Base-by-base conservation (phyloP, 1,140 invertebrate genomes). In the Yoshiicerus persimilis region DNA sequence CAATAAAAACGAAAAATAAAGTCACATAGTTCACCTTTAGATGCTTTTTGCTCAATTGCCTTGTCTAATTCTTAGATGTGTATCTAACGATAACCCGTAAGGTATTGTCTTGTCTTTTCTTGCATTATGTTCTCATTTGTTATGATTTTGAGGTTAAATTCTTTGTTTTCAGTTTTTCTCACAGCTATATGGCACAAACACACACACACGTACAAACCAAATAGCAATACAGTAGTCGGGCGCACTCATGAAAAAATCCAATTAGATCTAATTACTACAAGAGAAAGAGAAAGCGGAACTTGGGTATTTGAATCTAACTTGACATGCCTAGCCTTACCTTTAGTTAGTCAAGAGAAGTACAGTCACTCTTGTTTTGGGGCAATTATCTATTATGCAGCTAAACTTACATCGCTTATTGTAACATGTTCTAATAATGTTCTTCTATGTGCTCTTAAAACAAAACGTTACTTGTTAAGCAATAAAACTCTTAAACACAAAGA, bases 231-330 rank as follows among this genome's bases (percentile, higher is more conserved):
- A 80, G n/a, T n/a, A n/a, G 75, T 34, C 30, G 32, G 32, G 75
- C 75, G 30, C n/a, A 34, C 75, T 80, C 75, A 80, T 38, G 75
- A 80, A 80, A 80, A 80, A 80, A 80, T 80, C 32, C 75, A 80
- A 80, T 80, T 80, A 80, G 75, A 80, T 38, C 75, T 38, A 80
- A 80, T 80, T 80, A 80, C 75, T 80, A 80, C 34, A 80, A 80
- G 75, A 80, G 75, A 80, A 80, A 80, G 75, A 80, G 75, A 80
- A 80, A 80, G 75, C 75, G 75, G 75, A 80, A 80, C 75, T 80
- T 80, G 30, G 38, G 13, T n/a, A 9, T 80, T 80, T 80, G 75
- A 80, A 38, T 80, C 75, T 34, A 4, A 38, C 75, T 80, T 80
- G 75, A 70, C 30, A 70, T 70, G 66, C 64, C 9, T 27, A 30